A percentile compares a stretch with the other conserved stretches of the same genome.
Evolutionary conservation across 2,797 vertebrate genomes (phyloP).

Genomic region (Simalia tracyae): DNA sequence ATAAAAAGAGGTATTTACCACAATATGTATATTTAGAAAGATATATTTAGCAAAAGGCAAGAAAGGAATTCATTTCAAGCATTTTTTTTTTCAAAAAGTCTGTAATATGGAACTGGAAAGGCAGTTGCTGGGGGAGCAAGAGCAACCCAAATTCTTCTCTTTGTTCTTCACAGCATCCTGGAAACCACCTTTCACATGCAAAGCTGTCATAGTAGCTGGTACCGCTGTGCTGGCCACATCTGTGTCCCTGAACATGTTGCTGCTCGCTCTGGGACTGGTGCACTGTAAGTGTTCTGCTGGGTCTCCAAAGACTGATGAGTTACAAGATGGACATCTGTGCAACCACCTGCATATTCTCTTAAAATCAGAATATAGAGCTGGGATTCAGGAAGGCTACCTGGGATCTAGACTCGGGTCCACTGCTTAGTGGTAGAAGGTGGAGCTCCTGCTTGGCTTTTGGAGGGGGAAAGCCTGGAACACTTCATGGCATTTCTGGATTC

Average conservation of each 20-base stretch:
- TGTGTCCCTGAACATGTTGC: constrained; percentile 4
- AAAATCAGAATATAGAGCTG: background rate
- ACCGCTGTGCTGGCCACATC: background rate
- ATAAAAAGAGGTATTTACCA: background rate
- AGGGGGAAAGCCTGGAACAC: background rate
- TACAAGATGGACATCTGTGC: too few species aligned
- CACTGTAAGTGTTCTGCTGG: constrained; percentile 6
- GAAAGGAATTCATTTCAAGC: background rate
- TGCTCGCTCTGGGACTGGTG: background rate
- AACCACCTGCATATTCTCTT: background rate
- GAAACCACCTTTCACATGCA: background rate
- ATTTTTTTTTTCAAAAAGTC: too few species aligned
- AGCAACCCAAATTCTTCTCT: background rate
- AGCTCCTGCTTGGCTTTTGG: background rate
- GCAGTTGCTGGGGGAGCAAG: background rate
- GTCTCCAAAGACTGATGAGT: background rate
- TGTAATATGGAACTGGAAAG: background rate
- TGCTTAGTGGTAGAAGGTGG: background rate
- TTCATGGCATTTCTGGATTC: background rate
- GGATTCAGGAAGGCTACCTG: background rate
- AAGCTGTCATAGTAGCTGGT: background rate
- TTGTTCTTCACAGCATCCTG: background rate
- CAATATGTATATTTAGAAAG: background rate
- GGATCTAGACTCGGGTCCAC: background rate
- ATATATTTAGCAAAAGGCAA: background rate